Evolutionary conservation across 1,140 invertebrate genomes (phyloP), one percentile per base, ranked within the genome.

Genomic region (Plectrocnemia conspersa): DNA sequence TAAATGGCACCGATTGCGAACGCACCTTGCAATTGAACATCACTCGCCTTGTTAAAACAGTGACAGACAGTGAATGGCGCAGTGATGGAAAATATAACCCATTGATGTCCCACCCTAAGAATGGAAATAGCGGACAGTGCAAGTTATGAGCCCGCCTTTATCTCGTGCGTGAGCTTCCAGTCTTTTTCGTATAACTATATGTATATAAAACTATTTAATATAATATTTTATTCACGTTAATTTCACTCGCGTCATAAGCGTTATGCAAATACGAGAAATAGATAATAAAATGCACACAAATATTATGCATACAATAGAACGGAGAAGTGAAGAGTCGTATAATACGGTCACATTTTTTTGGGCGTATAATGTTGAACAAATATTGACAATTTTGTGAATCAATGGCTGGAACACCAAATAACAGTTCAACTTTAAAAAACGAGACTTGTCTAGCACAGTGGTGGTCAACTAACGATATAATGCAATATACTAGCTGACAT

Each of bases 371-470:
- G 53, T 52, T 47, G 46, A 33, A 52, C 53, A 56, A 59, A 59
- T 59, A 59, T 59, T 59, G 58, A 59, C 58, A 52, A 59, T 38
- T 59, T 59, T 53, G 50, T 59, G 58, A 59, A 59, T 59, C 58
- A 59, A 59, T 59, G 57, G 53, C 53, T 52, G 53, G 53, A 45
- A 59, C 48, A 50, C 42, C 50, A 59, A 55, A 59, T 53, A 59
- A 59, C 48, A 55, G 53, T 40, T 54, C 45, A 49, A 38, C 32
- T 52, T 29, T 32, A 49, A 56, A 59, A n/a, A 56, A 59, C 56
- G 53, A 59, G 42, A 55, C 41, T 42, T 15, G 46, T 55, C 46
- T 49, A 21, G 10, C 3, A 21, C 6, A 21, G 9, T 11, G 9
- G 19, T 44, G 6, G 41, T 6, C 41, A 22, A 44, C 41, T 18